Conservation (phyloP, 2,113 vertebrate species). For the Alces alces region DNA sequence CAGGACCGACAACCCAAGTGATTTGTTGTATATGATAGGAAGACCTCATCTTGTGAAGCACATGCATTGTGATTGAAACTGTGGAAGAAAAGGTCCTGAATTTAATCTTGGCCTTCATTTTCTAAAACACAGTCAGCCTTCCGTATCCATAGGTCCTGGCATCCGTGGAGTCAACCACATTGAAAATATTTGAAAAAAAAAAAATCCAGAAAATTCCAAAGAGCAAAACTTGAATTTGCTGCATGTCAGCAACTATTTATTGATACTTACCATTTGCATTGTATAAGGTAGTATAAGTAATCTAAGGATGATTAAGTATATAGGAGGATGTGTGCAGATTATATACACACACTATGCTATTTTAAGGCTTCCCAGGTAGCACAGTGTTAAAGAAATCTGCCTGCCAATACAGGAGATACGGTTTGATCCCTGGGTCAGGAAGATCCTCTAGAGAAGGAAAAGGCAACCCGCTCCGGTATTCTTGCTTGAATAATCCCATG, state of each 20-base stretch:
- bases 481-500: background rate
- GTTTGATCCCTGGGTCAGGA: background rate
- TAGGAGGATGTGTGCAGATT: background rate
- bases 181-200: background rate
- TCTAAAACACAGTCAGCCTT: background rate
- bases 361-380: background rate
- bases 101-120: background rate
- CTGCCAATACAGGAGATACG: background rate
- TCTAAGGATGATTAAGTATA: background rate
- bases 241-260: background rate
- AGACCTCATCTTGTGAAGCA: background rate
- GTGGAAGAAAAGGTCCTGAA: background rate
- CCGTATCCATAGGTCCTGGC: background rate
- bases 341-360: background rate
- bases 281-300: background rate
- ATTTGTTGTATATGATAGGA: background rate
- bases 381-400: background rate
- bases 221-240: background rate
- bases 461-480: fast-evolving
- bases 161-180: background rate
- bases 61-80: background rate
- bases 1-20: background rate
- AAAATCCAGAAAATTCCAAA: background rate
- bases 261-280: background rate
- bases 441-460: background rate